Evolutionary conservation across 2,888 invertebrate species (phyloP), one percentile per base, ranked within the genome.

Genomic region (Salpingus planirostris): DNA sequence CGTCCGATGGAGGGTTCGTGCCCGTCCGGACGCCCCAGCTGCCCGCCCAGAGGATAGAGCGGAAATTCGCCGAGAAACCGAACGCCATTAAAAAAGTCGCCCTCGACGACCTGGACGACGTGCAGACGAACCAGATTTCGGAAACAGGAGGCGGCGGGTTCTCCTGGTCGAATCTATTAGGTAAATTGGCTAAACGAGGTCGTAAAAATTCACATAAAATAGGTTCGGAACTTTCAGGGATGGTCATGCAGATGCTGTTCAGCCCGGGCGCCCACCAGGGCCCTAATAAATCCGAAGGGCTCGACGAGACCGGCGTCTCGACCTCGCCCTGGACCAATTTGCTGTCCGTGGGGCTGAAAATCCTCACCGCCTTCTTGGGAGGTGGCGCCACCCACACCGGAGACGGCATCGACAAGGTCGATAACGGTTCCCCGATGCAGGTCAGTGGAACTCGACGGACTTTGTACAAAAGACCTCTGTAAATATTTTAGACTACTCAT

Each of bases 381-480:
- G 85, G 85, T 37, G 80, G 80, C 18, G 76, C 73, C 13, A 79
- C 75, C 18, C 76, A 66, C 27, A 69, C 75, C 51, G 11, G 11
- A 10, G 87, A 87, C 57, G 86, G 86, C 35, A 88, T 89, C 62
- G 90, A 91, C 64, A 90, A 90, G 67, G 86, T 89, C 35, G 90
- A 90, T 67, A 86, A 87, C 60, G 85, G 82, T 44, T 80, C 82
- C 11, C 88, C 89, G 38, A 84, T 89, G 82, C 89, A 88, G 85
- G 89, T 89, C 76, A 59, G 55, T 49, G 2, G n/a, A 7, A 24
- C 24, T 3, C 8, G 11, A 3, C 24, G 24, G 18, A 18, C 5
- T 11, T 11, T 23, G 7, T 10, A 18, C 6, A 18, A 6, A 18
- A 6, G 6, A 18, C 8, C 18, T 18, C 18, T 23, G 23, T 23